Base-by-base conservation (phyloP, 2,797 vertebrate species). In the Karalla daura region DNA sequence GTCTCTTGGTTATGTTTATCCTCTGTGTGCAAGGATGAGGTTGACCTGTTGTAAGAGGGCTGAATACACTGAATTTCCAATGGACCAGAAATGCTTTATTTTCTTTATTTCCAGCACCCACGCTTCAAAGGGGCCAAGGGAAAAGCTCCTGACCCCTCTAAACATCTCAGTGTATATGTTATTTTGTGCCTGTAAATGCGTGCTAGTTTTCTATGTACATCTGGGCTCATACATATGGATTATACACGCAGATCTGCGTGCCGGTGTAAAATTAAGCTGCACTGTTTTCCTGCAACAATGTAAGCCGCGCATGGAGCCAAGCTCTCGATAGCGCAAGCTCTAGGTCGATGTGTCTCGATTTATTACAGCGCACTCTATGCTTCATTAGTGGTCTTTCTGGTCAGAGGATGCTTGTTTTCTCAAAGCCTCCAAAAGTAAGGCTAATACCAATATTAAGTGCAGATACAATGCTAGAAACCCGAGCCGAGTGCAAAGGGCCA, bases 301-400 rank as follows among this genome's bases (percentile, higher is more conserved):
- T 51, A 36, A 77, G 7, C 55, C 24, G 27, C 3, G 35, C 15
- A 47, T 43, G 59, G 40, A 55, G 49, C 23, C 56, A 23, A 60
- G 72, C 59, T 61, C 63, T 76, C 67, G 41, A n/a, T 54, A 58
- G 50, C 64, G 49, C 59, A 54, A 66, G 47, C 54, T 36, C 39
- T 60, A 46, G 70, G 67, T 78, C 70, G 56, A 54, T 85, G 68
- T 67, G 73, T 80, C 39, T 25, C 70, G 73, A 86, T 88, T 78
- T 80, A 84, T 77, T 82, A 81, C 54, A 41, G 52, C 32, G 51
- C 61, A 49, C 55, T 46, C 20, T 37, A 43, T 44, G 54, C 70
- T 79, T 87, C 68, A 86, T 80, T 74, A 79, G 66, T 14, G 55
- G 61, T n/a, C 40, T 32, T 39, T 74, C 52, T 69, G 75, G 56